Percentiles rank a stretch among this genome's conserved stretches.
Evolutionary conservation across 2,797 vertebrate genomes (phyloP).

Genomic region (Sarcoramphus papa): DNA sequence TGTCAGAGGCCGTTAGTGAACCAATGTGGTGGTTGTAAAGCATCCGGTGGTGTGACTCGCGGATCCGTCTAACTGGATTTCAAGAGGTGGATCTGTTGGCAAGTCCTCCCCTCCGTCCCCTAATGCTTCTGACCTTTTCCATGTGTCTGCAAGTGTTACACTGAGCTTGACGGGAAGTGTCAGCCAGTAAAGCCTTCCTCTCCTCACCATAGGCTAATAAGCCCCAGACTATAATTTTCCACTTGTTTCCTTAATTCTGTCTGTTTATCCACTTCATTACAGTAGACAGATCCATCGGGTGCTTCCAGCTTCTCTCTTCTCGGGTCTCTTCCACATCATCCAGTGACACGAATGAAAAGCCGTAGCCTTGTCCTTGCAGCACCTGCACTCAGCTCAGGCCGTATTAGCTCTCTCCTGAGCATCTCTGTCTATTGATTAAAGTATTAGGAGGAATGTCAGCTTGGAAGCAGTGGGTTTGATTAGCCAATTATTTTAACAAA

Average conservation of each 20-base stretch:
- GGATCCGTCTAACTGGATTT: fast-evolving
- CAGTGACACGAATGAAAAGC: background rate
- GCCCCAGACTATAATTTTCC: background rate
- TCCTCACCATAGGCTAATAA: background rate
- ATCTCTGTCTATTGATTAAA: background rate
- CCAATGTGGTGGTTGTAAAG: background rate
- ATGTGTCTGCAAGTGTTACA: fast-evolving
- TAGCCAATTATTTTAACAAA: background rate
- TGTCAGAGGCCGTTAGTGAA: background rate
- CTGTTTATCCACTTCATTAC: background rate
- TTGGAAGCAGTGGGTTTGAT: background rate
- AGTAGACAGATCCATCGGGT: background rate
- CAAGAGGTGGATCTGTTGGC: background rate
- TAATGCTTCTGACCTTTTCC: background rate
- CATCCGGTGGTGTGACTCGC: background rate
- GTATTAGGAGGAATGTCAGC: background rate
- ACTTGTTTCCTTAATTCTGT: background rate
- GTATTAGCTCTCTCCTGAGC: background rate
- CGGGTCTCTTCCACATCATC: background rate
- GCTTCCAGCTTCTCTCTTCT: background rate
- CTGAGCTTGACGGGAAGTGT: background rate
- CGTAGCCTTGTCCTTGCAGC: background rate
- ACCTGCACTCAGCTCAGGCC: background rate
- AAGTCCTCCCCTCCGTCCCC: background rate
- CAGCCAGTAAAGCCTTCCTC: background rate